Conservation (phyloP, 2,113 vertebrate genomes). For the Corythornis madagascariensis region DNA sequence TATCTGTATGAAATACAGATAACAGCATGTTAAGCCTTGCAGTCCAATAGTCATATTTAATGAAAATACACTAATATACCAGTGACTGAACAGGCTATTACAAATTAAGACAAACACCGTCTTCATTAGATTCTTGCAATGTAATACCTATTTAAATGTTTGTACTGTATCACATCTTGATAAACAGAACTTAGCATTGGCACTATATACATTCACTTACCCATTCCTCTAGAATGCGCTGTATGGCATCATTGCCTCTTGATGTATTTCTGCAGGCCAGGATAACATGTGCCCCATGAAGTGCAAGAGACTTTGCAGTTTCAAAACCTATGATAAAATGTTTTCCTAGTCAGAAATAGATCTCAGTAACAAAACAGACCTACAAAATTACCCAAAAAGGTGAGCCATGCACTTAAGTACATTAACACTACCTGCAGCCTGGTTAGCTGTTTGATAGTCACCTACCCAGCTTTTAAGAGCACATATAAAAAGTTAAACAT, state of each 20-base stretch:
- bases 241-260: constrained; percentile 82
- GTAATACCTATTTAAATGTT: too few relatives aligned
- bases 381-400: neutral
- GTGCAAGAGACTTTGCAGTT: constrained; percentile 92
- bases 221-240: constrained; percentile 88
- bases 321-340: constrained; percentile 87
- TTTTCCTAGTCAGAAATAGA: neutral
- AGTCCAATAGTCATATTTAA: neutral
- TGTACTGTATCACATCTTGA: accelerated
- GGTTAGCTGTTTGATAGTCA: neutral
- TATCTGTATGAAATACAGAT: accelerated
- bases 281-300: constrained; percentile 92
- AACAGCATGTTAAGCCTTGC: neutral
- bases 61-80: neutral
- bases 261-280: constrained; percentile 88
- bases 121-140: neutral
- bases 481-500: neutral
- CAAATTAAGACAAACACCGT: neutral
- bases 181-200: neutral
- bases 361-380: neutral
- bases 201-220: constrained; percentile 73
- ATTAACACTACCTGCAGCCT: neutral
- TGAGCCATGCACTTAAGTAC: accelerated
- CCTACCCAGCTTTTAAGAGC: neutral
- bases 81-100: neutral